Evolutionary conservation across 1,140 invertebrate genomes (phyloP), one percentile per base, ranked within the genome.

Genomic region (Zaprionus tsacasi): DNA sequence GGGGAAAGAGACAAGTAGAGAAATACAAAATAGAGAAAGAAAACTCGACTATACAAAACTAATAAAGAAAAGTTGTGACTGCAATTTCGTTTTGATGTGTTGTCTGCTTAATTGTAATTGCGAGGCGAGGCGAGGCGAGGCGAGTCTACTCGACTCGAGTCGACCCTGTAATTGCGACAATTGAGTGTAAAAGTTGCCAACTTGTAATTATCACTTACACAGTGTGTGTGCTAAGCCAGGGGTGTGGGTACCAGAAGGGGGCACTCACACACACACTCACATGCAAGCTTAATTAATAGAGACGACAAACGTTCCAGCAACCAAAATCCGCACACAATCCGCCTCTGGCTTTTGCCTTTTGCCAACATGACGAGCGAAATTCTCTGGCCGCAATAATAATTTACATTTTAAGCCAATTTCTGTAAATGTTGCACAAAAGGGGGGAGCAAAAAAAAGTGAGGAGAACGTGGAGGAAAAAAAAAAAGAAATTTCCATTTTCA

Each of bases 321-420:
- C 76, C 60, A 68, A 66, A 77, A 77, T 76, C 74, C 69, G 69
- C 74, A 76, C 74, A 76, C 69, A 76, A 76, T 72, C 69, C 61
- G 56, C 69, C 56, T 66, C 45, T 66, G 69, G 73, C 54, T 70
- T 57, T 58, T 70, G 68, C 80, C 52, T 52, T 68, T 21, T 58
- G 38, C 69, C 66, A 76, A 59, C 73, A 89, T 88, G 83, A 89
- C 79, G 78, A 69, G 68, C 73, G 69, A 45, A 79, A 81, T 83
- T 78, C 83, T 72, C 83, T 78, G 83, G 69, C 83, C 83, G 76
- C 80, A 88, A 88, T 88, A 88, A 83, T 88, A 88, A 88, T 89
- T 88, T 89, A 88, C 85, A 88, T 88, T 89, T 88, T 89, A 83
- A 88, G 85, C 85, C 85, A 88, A 88, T 88, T 88, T 88, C 65